Evolutionary conservation across 1,140 invertebrate species (phyloP).

Genomic region (Pectinophora gossypiella): DNA sequence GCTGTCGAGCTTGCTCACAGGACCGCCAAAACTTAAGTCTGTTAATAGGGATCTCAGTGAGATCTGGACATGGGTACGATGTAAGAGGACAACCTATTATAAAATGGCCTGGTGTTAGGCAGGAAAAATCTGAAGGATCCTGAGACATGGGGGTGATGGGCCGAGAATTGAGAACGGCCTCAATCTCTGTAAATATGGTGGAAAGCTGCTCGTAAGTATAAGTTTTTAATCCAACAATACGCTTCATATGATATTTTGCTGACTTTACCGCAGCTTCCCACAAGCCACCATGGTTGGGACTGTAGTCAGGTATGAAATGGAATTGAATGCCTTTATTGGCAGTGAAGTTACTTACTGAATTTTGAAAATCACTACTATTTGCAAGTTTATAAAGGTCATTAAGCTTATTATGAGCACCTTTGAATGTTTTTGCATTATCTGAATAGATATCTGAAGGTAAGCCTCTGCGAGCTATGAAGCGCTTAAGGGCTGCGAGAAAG

Average conservation of each 20-base stretch:
- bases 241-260: constrained; percentile 34
- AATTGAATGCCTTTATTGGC: constrained; percentile 36
- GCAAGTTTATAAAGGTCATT: constrained; percentile 5
- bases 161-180: constrained; percentile 1
- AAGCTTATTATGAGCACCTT: constrained; percentile 1
- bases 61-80: constrained; percentile 1
- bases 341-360: background rate
- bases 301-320: constrained; percentile 55
- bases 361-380: background rate
- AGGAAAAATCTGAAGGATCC: background rate
- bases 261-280: constrained; percentile 60
- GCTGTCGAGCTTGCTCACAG: constrained; percentile 14
- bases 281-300: constrained; percentile 58
- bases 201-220: constrained; percentile 4
- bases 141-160: background rate
- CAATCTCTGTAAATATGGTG: background rate
- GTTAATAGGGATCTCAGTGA: constrained; percentile 6
- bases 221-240: background rate
- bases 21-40: constrained; percentile 14
- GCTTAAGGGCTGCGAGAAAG: constrained; percentile 7
- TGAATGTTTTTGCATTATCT: background rate
- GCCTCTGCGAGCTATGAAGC: constrained; percentile 10
- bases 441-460: constrained; percentile 7
- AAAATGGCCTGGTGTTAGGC: constrained; percentile 6
- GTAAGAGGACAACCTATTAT: background rate